A percentile compares a stretch with the other conserved stretches of the same genome.
Conservation (phyloP, 2,113 vertebrate genomes). For the Calypte anna region DNA sequence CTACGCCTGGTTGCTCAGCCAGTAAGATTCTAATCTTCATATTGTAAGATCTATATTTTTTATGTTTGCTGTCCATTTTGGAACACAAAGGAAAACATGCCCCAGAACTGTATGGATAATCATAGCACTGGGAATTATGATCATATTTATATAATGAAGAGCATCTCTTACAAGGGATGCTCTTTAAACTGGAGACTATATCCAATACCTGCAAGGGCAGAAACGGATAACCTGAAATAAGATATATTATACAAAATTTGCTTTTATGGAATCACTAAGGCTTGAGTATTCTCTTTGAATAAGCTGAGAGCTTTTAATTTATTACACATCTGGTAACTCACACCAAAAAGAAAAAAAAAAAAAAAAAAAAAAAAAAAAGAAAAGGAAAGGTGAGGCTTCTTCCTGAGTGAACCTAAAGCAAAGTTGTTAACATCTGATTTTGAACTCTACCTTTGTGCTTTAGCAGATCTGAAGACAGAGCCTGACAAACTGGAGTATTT, state of each 20-base stretch:
- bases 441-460: conserved; percentile 32
- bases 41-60: not conserved
- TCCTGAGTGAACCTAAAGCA: conserved; percentile 15
- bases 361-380: not conserved
- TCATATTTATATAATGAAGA: not conserved
- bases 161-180: not conserved
- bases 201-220: not conserved
- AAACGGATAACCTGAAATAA: not conserved
- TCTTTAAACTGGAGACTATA: not conserved
- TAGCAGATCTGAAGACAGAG: conserved; percentile 47
- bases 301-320: not conserved
- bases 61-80: not conserved
- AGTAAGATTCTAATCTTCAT: not conserved
- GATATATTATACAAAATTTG: not conserved
- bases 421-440: conserved; percentile 37
- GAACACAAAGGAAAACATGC: not conserved
- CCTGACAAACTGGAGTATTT: conserved; percentile 81
- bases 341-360: not conserved
- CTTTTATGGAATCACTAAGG: not conserved
- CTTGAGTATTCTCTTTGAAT: not conserved
- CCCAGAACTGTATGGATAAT: not conserved
- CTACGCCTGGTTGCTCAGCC: not conserved
- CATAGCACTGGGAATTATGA: not conserved
- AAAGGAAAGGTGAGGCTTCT: not conserved
- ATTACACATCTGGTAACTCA: not conserved